A percentile compares a stretch with the other conserved stretches of the same genome.
These are phyloP conservation scores for Ptychadena robeensis DNA, from an alignment of 2,797 vertebrate genomes.

Conservation along the genomic window DNA sequence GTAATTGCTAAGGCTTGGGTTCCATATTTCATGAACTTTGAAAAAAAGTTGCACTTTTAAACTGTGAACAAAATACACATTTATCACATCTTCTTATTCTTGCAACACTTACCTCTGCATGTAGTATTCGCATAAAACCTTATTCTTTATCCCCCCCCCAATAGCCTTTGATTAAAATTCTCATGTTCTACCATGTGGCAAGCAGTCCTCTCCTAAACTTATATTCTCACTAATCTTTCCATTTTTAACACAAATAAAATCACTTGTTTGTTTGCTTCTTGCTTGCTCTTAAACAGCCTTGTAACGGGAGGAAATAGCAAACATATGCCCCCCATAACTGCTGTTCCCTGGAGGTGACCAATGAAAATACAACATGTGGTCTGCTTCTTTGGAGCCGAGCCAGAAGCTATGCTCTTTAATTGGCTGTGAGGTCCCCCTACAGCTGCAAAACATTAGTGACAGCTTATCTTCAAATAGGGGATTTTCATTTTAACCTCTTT, in stretches of 20 bases:
- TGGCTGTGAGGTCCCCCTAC: conserved; percentile 78
- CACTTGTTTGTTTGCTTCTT: conserved; percentile 69
- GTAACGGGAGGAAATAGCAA: conserved; percentile 82
- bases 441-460: conserved; percentile 87
- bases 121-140: not conserved
- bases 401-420: conserved; percentile 84
- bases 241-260: conserved; percentile 46
- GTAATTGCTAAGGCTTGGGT: not conserved
- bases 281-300: conserved; percentile 66
- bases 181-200: not conserved
- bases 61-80: not conserved
- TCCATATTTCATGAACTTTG: not conserved
- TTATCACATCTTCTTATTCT: no score
- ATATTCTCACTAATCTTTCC: conserved; percentile 25
- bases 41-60: no score
- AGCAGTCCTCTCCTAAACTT: conserved; percentile 9
- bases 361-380: conserved; percentile 84
- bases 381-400: conserved; percentile 77
- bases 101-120: not conserved
- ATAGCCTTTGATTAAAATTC: conserved; percentile 4
- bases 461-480: conserved; percentile 76
- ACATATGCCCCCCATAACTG: conserved; percentile 78
- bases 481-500: conserved; percentile 65
- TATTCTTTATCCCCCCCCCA: not conserved
- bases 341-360: conserved; percentile 69